A percentile compares a stretch with the other conserved stretches of the same genome.
These are phyloP conservation scores for Diploptera punctata DNA, from an alignment of 2,888 invertebrate genomes.

Conservation along the genomic window DNA sequence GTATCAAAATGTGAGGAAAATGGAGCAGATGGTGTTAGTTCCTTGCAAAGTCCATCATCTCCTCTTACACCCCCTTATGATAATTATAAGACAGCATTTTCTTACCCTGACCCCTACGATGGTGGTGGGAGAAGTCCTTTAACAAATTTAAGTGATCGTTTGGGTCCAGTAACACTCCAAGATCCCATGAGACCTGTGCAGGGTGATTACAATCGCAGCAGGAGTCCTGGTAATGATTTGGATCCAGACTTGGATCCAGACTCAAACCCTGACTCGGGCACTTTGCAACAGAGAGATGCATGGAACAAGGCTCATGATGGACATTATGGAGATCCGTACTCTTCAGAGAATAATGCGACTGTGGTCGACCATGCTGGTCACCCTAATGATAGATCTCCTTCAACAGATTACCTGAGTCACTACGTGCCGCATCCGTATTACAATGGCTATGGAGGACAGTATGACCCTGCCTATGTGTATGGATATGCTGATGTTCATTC, in stretches of 20 bases:
- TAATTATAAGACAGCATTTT: constrained; percentile 41
- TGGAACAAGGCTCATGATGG: constrained; percentile 42
- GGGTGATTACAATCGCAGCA: constrained; percentile 45
- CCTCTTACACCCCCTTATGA: constrained; percentile 42
- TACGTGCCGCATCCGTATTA: constrained; percentile 43
- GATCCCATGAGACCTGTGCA: constrained; percentile 36
- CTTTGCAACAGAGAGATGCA: constrained; percentile 35
- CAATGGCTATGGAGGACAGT: constrained; percentile 44
- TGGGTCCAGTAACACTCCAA: constrained; percentile 42
- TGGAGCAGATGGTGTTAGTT: constrained; percentile 33
- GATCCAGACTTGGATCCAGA: constrained; percentile 40
- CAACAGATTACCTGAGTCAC: constrained; percentile 43
- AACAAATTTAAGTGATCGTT: constrained; percentile 40
- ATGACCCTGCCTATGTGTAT: constrained; percentile 43
- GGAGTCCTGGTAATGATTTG: constrained; percentile 46
- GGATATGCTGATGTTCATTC: constrained; percentile 42
- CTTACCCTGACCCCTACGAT: constrained; percentile 42
- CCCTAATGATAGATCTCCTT: constrained; percentile 40
- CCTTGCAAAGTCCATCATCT: constrained; percentile 41
- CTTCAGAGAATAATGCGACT: constrained; percentile 35
- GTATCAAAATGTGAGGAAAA: constrained; percentile 37
- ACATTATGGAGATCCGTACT: constrained; percentile 39
- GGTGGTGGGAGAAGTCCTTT: constrained; percentile 40
- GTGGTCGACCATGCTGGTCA: constrained; percentile 33
- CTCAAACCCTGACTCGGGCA: constrained; percentile 7